phyloP scores from a whole-genome alignment of 37 sponge, comb jelly and placozoan genomes.

The Beroe forskalii region DNA sequence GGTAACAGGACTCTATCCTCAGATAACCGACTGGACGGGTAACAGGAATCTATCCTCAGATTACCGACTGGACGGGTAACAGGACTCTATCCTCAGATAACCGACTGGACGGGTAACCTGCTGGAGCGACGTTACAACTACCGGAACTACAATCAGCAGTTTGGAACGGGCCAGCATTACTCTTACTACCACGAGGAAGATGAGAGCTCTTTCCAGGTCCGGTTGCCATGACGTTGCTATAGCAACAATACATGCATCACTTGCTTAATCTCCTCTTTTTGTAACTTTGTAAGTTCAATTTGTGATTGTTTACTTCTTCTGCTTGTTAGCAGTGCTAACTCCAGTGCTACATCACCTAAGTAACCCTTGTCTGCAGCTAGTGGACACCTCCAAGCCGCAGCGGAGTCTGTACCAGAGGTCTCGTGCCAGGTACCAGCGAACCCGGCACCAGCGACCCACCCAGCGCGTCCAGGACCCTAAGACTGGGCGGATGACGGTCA shows the following conservation, averaged over 20 bases:
- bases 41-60: too few species aligned
- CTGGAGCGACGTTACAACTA: conserved; percentile 31
- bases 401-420: conserved; percentile 69
- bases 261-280: too few species aligned
- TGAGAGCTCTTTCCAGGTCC: conserved; percentile 74
- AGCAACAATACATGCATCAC: too few species aligned
- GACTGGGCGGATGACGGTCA: conserved; percentile 53
- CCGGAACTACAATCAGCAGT: conserved; percentile 62
- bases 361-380: conserved; percentile 71
- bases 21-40: too few species aligned
- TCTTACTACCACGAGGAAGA: conserved; percentile 86
- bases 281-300: too few species aligned
- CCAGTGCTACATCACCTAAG: too few species aligned
- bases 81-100: conserved; percentile 36
- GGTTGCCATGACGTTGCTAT: too few species aligned
- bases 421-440: conserved; percentile 59
- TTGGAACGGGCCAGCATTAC: conserved; percentile 72
- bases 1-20: too few species aligned
- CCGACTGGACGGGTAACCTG: conserved; percentile 87
- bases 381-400: conserved; percentile 81
- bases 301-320: too few species aligned
- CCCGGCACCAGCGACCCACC: conserved; percentile 42
- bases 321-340: too few species aligned
- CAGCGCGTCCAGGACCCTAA: conserved; percentile 63
- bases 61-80: too few species aligned